Evolutionary conservation across 2,888 invertebrate genomes (phyloP), one percentile per base, ranked within the genome.

Genomic region (Ormyrus nitidulus): DNA sequence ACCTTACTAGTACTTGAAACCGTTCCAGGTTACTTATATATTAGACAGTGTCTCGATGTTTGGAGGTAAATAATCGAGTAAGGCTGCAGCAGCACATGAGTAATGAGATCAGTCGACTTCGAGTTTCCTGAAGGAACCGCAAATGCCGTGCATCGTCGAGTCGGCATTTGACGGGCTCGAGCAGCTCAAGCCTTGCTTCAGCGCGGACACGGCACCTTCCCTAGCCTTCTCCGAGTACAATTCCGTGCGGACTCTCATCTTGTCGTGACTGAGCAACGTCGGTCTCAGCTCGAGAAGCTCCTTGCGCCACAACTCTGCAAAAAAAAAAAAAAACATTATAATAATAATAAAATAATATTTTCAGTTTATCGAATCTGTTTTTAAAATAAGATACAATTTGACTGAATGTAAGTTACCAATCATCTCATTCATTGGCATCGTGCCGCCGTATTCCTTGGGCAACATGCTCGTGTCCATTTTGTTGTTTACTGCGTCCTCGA

Each of bases 341-440:
- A 44, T 53, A n/a, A 46, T 0, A 19, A 61, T 51, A 34, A 44
- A 65, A 66, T 11, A n/a, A 19, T 65, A 3, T 34, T 34, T 34
- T 34, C 34, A 34, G 34, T 34, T 34, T 34, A 4, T 34, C 34
- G 34, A 65, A 49, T 5, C 11, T 13, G 6, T 13, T 65, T 49
- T 49, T 10, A 49, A 5, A 46, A 54, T 48, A 13, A 54, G 34
- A 51, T 19, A 1, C 9, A 64, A 11, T 7, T 34, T 34, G 34
- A 34, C 34, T 34, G 44, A 7, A 10, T 13, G 34, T 34, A 72
- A 83, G 88, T 92, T 88, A 96, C 96, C 94, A 83, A 96, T 96
- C 96, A 96, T 96, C 87, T 96, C 94, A 68, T 93, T 92, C 94
- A 96, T 94, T 0, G 96, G 96, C 91, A 96, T 94, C n/a, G 91